Evolutionary conservation across 2,113 vertebrate species (phyloP), one percentile per base, ranked within the genome.

Genomic region (Lophotis ruficrista): DNA sequence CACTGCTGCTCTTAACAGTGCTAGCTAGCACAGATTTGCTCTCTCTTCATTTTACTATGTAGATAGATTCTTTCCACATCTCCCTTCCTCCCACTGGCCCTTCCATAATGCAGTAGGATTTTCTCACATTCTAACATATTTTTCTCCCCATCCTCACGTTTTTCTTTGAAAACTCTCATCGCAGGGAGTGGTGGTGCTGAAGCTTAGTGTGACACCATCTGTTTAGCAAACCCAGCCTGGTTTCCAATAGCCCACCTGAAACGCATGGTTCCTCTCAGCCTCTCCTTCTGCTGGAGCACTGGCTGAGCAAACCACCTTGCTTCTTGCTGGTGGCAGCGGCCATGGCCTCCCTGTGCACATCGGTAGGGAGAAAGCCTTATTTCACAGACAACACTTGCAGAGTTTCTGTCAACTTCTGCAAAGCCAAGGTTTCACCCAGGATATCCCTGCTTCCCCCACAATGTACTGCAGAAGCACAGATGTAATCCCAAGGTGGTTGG

Each of bases 211-310:
- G 89, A 41, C 69, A 76, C 87, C 89, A 89, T 97, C 92, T 94
- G 94, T 82, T 94, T 65, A 87, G 86, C 69, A 85, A 54, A 87
- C 80, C 48, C 81, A 89, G 76, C 64, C 53, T 45, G 30, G 56
- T 81, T 87, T 90, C 72, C 56, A 78, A 19, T 75, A 51, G 61
- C 73, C 83, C 61, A 93, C 95, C 94, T 96, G 92, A 87, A 95
- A 71, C 12, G 25, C 61, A 19, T 45, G 80, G 73, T 82, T 93
- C 37, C 45, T 75, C 41, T 54, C 35, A 83, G 53, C 15, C 28
- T 80, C 89, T 82, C 53, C 53, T 84, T 60, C 65, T 50, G 9
- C 35, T 61, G 51, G 43, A 81, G 51, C 3, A 1, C 30, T 92
- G 61, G 11, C 83, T 79, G 28, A 87, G 61, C 15, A 18, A 94